These are phyloP conservation scores for Poecile atricapillus DNA, from an alignment of 2,113 vertebrate species.

Conservation along the genomic window DNA sequence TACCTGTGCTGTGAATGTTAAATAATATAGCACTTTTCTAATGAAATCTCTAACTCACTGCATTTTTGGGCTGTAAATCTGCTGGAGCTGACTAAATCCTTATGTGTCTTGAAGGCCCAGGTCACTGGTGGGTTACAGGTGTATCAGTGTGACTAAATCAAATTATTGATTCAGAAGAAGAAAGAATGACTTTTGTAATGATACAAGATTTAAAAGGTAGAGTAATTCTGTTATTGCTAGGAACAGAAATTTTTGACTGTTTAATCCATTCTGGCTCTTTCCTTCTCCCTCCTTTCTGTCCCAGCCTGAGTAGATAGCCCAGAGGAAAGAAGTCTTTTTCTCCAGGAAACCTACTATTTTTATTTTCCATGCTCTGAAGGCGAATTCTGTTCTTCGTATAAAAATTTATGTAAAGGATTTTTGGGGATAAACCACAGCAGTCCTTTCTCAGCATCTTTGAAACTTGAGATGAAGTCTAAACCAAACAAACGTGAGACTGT, in stretches of 20 bases:
- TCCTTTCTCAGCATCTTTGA: background rate
- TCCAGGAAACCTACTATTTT: background rate
- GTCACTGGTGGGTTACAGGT: background rate
- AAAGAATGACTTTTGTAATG: background rate
- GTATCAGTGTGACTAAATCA: background rate
- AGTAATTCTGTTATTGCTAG: background rate
- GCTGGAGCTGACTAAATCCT: background rate
- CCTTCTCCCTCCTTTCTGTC: background rate
- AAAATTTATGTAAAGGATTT: background rate
- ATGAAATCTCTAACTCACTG: background rate
- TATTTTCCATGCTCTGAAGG: background rate
- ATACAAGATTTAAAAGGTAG: background rate
- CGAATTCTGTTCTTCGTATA: background rate
- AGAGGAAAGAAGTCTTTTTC: background rate
- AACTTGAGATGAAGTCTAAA: background rate
- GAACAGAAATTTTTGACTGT: background rate
- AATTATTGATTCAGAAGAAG: background rate
- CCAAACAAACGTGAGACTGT: background rate
- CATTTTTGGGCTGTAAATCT: background rate
- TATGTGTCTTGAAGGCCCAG: background rate
- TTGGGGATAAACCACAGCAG: background rate
- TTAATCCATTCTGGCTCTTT: background rate
- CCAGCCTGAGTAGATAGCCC: background rate
- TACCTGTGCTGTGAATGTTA: background rate
- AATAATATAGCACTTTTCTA: background rate